Base-by-base conservation (phyloP, 2,113 vertebrate species). In the Condylura cristata region DNA sequence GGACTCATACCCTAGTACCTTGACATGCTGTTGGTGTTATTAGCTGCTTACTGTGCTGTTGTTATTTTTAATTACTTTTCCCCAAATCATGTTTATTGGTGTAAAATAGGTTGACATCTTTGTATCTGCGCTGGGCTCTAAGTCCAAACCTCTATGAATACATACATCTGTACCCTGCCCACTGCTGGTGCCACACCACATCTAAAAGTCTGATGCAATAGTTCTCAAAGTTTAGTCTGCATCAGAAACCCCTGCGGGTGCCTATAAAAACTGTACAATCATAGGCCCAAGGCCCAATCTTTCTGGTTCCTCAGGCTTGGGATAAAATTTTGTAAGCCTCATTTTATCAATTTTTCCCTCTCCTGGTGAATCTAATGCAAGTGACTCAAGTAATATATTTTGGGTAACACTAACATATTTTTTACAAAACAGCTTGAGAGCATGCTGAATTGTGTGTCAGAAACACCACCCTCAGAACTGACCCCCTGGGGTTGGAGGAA, bases 231-330 rank as follows among this genome's bases (percentile, higher is more conserved):
- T 74, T 75, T 70, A 91, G 17, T 82, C 37, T 91, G 22, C 5
- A 58, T 94, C 83, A 86, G 39, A 94, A 94, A 30, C 17, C 82
- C 87, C 79, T 74, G 12, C 20, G 48, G 30, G 48, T 8, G 12
- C 56, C 66, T 17, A 58, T 89, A 53, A 58, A 94, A 90, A 95
- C 16, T 53, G 18, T 13, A 63, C 24, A 91, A 30, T 51, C 75
- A 83, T 46, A 82, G 51, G 17, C 81, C 41, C 11, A 14, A 76
- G 39, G 30, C 60, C 30, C 30, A 71, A 70, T 66, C 65, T 92
- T 84, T 92, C 82, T 91, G 78, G 89, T 86, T 93, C 58, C 72
- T 28, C 39, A 91, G 30, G 51, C 84, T 91, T 89, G 30, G n/a
- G 41, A 86, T 51, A 8, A 91, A 95, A 39, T n/a, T 82, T 63